Evolutionary conservation across 2,888 invertebrate genomes (phyloP).

Genomic region (Cephus nigrinus): DNA sequence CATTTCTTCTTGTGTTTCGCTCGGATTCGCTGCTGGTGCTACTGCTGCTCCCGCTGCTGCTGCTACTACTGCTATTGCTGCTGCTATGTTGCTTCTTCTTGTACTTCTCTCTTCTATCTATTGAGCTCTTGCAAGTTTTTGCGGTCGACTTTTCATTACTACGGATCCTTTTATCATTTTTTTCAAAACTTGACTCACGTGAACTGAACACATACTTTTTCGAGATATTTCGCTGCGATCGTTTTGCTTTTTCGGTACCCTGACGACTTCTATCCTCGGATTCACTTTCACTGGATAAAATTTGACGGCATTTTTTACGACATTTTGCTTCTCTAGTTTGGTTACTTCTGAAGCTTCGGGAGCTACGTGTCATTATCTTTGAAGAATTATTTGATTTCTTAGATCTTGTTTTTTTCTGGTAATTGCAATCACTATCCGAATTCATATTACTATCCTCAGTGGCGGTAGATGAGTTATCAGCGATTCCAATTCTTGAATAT

Average conservation of each 20-base stretch:
- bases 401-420: constrained; percentile 17
- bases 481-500: not conserved
- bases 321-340: constrained; percentile 25
- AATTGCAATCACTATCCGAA: constrained; percentile 41
- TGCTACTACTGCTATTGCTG: constrained; percentile 17
- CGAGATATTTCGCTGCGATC: constrained; percentile 26
- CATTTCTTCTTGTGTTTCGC: not conserved
- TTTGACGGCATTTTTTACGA: constrained; percentile 18
- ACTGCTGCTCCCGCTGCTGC: constrained; percentile 13
- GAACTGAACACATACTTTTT: constrained; percentile 28
- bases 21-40: not conserved
- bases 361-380: constrained; percentile 13
- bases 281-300: constrained; percentile 4
- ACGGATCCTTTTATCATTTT: constrained; percentile 7
- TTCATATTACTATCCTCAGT: constrained; percentile 32
- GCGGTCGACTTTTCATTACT: not conserved
- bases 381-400: constrained; percentile 29
- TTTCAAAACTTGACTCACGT: constrained; percentile 33
- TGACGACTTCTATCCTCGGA: not conserved
- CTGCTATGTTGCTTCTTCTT: constrained; percentile 21
- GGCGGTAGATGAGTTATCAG: constrained; percentile 15
- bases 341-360: not conserved
- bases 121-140: not conserved
- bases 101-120: not conserved
- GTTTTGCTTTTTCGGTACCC: not conserved